Evolutionary conservation across 2,797 vertebrate species (phyloP).

Genomic region (Atherinosoma microstoma): DNA sequence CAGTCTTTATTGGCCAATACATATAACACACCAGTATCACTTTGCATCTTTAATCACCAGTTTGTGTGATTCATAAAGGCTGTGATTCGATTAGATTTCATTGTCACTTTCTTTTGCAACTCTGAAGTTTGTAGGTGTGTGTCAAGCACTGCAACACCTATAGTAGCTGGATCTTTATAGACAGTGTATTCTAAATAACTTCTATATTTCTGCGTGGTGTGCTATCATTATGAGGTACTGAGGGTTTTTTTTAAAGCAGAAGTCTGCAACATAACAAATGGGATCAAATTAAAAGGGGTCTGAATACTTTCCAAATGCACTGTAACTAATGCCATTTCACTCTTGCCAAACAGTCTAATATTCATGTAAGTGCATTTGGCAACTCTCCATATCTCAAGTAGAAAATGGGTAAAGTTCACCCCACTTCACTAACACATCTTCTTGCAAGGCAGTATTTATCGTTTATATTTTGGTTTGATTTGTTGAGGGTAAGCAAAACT

Average conservation of each 20-base stretch:
- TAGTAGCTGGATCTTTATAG: neutral
- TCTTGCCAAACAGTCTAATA: neutral
- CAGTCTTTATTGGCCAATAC: no score
- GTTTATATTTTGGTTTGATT: neutral
- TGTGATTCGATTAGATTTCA: no score
- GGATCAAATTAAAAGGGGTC: no score
- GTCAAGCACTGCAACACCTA: neutral
- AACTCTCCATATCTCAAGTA: neutral
- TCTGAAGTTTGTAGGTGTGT: neutral
- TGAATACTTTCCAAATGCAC: neutral
- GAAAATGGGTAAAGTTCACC: neutral
- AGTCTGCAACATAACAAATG: no score
- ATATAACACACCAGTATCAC: neutral
- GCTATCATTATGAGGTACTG: neutral
- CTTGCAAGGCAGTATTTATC: neutral
- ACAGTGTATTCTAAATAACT: neutral
- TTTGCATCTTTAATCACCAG: neutral
- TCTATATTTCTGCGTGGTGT: neutral
- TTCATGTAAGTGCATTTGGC: neutral
- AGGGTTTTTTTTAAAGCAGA: no score
- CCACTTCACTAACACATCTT: neutral
- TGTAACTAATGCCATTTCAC: neutral
- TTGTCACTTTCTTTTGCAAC: no score
- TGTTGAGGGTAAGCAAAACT: neutral
- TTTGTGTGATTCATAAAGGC: neutral